Conservation (phyloP, 2,113 vertebrate species). For the Oxygymnocypris stewartii region DNA sequence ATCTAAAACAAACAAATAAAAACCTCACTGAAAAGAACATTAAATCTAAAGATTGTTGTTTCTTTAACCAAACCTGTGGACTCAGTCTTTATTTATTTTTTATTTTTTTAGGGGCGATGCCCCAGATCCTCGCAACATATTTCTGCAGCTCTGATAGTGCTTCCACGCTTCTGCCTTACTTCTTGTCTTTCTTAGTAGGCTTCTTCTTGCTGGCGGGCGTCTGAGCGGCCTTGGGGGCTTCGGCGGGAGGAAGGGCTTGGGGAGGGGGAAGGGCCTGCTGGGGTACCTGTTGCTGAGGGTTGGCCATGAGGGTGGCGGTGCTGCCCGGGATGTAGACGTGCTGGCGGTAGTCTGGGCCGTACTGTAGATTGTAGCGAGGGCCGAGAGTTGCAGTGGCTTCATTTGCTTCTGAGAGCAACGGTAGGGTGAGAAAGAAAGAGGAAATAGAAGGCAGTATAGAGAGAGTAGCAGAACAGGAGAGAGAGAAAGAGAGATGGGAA, state of each 20-base stretch:
- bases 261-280: slow-evolving; percentile 78
- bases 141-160: slow-evolving; percentile 16
- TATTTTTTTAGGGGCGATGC: slow-evolving; percentile 12
- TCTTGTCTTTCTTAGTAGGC: slow-evolving; percentile 98
- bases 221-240: slow-evolving; percentile 80
- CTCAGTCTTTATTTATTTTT: not conserved
- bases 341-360: slow-evolving; percentile 94
- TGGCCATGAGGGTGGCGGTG: slow-evolving; percentile 89
- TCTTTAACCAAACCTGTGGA: slow-evolving; percentile 10
- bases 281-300: slow-evolving; percentile 74
- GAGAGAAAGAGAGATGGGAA: slow-evolving; percentile 8
- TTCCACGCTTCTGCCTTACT: slow-evolving; percentile 74
- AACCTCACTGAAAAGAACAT: not conserved
- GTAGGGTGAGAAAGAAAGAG: slow-evolving; percentile 16
- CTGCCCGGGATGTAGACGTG: slow-evolving; percentile 98
- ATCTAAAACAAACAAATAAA: not conserved
- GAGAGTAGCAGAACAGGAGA: not conserved
- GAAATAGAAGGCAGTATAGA: slow-evolving; percentile 8
- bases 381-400: slow-evolving; percentile 86
- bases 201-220: slow-evolving; percentile 91
- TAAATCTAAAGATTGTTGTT: not conserved
- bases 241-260: slow-evolving; percentile 70
- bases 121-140: not conserved
- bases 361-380: slow-evolving; percentile 93
- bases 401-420: slow-evolving; percentile 78